phyloP scores from a whole-genome alignment of 2,888 invertebrate species.

The Melinaea marsaeus region DNA sequence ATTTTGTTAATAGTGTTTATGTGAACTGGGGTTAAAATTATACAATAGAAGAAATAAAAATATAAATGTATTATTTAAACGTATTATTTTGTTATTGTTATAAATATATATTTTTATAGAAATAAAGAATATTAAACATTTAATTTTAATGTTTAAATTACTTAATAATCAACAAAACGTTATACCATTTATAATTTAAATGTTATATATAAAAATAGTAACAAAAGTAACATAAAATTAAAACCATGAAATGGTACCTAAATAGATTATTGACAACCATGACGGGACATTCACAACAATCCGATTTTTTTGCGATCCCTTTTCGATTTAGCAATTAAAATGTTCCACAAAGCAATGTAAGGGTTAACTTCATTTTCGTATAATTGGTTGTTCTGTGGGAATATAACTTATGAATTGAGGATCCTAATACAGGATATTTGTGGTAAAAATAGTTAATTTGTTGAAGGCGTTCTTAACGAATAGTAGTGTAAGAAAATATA shows the following conservation, averaged over 20 bases:
- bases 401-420: slow-evolving; percentile 20
- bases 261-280: slow-evolving; percentile 64
- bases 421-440: slow-evolving; percentile 1
- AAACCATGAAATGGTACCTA: slow-evolving; percentile 59
- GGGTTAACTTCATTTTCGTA: slow-evolving; percentile 69
- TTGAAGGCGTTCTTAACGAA: too few relatives aligned
- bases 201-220: slow-evolving; percentile 15
- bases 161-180: neutral
- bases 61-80: neutral
- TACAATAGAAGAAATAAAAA: neutral
- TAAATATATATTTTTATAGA: too few relatives aligned
- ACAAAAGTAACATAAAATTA: slow-evolving; percentile 34
- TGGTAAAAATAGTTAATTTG: neutral
- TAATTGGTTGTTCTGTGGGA: slow-evolving; percentile 52
- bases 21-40: neutral
- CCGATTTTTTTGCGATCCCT: slow-evolving; percentile 60
- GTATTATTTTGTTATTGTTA: neutral
- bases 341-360: slow-evolving; percentile 62
- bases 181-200: slow-evolving; percentile 10
- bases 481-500: too few relatives aligned
- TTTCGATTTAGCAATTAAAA: slow-evolving; percentile 76
- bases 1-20: slow-evolving; percentile 5
- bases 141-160: too few relatives aligned
- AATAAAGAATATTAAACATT: too few relatives aligned
- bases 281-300: slow-evolving; percentile 44